These are phyloP conservation scores for Crossocerus cetratus DNA, from an alignment of 2,888 invertebrate genomes.

Conservation along the genomic window DNA sequence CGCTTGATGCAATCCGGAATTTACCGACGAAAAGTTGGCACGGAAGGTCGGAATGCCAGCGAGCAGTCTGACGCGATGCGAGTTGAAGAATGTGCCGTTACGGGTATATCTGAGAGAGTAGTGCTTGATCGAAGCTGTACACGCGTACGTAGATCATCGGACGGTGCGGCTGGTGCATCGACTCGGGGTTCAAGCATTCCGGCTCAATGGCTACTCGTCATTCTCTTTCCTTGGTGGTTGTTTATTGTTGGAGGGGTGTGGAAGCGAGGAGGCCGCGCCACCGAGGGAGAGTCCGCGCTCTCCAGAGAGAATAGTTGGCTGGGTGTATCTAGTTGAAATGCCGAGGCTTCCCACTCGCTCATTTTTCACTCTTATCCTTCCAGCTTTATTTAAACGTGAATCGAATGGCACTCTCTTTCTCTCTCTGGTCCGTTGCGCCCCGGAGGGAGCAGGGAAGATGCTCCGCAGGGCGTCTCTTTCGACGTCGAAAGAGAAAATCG, in stretches of 20 bases:
- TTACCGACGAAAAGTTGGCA: not conserved
- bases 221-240: slow-evolving; percentile 41
- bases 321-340: slow-evolving; percentile 44
- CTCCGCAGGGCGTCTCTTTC: slow-evolving; percentile 25
- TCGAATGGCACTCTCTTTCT: slow-evolving; percentile 22
- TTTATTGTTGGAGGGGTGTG: slow-evolving; percentile 29
- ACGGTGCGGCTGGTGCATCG: slow-evolving; percentile 35
- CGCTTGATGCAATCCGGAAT: slow-evolving; percentile 7
- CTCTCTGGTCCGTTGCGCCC: not conserved
- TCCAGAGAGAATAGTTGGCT: slow-evolving; percentile 28
- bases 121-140: slow-evolving; percentile 33
- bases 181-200: slow-evolving; percentile 40
- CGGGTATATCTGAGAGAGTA: not conserved
- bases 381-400: slow-evolving; percentile 57
- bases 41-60: not conserved
- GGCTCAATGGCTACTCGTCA: slow-evolving; percentile 44
- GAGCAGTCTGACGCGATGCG: not conserved
- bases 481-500: slow-evolving; percentile 59
- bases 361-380: slow-evolving; percentile 61
- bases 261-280: slow-evolving; percentile 32
- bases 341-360: slow-evolving; percentile 46
- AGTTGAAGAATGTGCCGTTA: not conserved
- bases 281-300: slow-evolving; percentile 24
- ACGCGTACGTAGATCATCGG: slow-evolving; percentile 29
- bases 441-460: slow-evolving; percentile 8